Evolutionary conservation across 2,888 invertebrate species (phyloP).

Genomic region (Amphipoea oculea): DNA sequence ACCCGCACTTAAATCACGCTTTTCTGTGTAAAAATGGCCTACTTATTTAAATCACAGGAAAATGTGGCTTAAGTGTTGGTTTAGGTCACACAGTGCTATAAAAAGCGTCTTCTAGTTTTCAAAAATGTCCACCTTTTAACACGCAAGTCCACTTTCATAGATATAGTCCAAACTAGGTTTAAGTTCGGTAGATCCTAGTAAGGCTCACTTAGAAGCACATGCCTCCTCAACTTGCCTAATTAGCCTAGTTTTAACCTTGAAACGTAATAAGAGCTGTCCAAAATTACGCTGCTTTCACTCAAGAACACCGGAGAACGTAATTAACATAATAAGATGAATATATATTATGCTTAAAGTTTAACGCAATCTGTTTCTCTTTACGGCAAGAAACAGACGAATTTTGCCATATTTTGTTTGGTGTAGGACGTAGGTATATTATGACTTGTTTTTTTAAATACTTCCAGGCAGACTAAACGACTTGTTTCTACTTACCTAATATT

Average conservation of each 20-base stretch:
- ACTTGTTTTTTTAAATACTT: not conserved
- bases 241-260: conserved; percentile 53
- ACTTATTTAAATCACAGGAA: too few species aligned
- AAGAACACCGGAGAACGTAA: conserved; percentile 19
- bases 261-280: conserved; percentile 27
- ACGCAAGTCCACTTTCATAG: conserved; percentile 12
- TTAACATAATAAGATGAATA: conserved; percentile 59
- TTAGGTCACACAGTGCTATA: not conserved
- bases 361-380: conserved; percentile 50
- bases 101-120: not conserved
- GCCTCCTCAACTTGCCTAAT: conserved; percentile 48
- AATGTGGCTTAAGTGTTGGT: too few species aligned
- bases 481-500: not conserved
- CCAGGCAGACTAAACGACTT: not conserved
- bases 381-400: conserved; percentile 27
- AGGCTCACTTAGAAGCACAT: conserved; percentile 39
- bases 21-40: too few species aligned
- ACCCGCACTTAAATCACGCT: too few species aligned
- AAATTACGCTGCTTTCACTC: conserved; percentile 38
- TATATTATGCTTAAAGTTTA: conserved; percentile 53
- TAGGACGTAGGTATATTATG: not conserved
- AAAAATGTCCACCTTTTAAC: not conserved
- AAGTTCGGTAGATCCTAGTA: conserved; percentile 41
- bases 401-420: conserved; percentile 23
- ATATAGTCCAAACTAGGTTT: conserved; percentile 7